phyloP scores from a whole-genome alignment of 2,888 invertebrate genomes.

The Drosophila dives region DNA sequence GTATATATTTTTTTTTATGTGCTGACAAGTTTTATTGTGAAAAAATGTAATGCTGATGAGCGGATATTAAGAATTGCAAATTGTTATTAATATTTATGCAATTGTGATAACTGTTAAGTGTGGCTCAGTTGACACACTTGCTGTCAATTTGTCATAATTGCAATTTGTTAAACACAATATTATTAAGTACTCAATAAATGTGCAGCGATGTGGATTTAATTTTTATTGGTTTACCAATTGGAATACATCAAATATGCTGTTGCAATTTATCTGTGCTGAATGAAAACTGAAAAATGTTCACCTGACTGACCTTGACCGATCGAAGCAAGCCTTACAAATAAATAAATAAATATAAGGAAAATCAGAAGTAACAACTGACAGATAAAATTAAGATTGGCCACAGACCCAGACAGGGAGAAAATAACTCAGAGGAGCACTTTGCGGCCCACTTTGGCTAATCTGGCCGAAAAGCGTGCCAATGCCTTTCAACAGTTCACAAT shows the following conservation, averaged over 20 bases:
- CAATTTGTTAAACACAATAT: neutral
- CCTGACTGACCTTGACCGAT: slow-evolving; percentile 31
- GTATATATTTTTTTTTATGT: slow-evolving; percentile 25
- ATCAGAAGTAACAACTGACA: slow-evolving; percentile 66
- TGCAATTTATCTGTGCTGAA: slow-evolving; percentile 7
- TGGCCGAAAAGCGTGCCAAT: slow-evolving; percentile 59
- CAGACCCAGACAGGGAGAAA: slow-evolving; percentile 5
- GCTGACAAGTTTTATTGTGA: slow-evolving; percentile 31
- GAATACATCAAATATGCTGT: slow-evolving; percentile 21
- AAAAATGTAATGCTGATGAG: slow-evolving; percentile 45
- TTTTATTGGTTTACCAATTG: neutral
- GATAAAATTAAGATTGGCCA: slow-evolving; percentile 67
- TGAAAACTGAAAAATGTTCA: slow-evolving; percentile 1
- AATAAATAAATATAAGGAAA: slow-evolving; percentile 26
- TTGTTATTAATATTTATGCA: slow-evolving; percentile 4
- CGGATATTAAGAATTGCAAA: slow-evolving; percentile 29
- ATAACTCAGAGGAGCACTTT: slow-evolving; percentile 37
- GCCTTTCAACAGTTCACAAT: slow-evolving; percentile 65
- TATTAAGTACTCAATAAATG: slow-evolving; percentile 9
- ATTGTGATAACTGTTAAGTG: slow-evolving; percentile 15
- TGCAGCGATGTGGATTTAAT: neutral
- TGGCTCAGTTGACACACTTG: slow-evolving; percentile 5
- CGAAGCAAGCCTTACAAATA: neutral
- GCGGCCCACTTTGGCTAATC: slow-evolving; percentile 58
- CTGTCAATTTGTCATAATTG: slow-evolving; percentile 9